phyloP scores from a whole-genome alignment of 2,113 vertebrate genomes.

The Pachycephala philippinensis region DNA sequence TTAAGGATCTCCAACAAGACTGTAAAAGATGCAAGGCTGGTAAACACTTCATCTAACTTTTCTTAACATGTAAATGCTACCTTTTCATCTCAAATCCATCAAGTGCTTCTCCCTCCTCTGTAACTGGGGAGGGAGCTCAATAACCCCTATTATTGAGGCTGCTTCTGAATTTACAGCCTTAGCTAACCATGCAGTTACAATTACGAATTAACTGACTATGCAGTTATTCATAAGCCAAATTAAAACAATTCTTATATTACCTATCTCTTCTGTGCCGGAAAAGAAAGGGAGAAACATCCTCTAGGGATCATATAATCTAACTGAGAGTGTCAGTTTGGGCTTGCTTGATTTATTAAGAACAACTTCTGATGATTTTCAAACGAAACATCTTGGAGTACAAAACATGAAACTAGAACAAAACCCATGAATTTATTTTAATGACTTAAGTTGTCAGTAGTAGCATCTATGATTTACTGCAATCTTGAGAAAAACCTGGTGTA shows the following conservation, averaged over 20 bases:
- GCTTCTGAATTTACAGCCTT: neutral
- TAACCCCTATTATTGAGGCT: too few species aligned
- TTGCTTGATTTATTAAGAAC: neutral
- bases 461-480: neutral
- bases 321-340: neutral
- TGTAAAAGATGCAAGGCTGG: neutral
- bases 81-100: neutral
- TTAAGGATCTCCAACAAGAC: neutral
- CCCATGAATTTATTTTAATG: neutral
- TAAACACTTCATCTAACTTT: neutral
- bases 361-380: neutral
- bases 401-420: neutral
- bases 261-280: neutral
- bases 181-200: neutral
- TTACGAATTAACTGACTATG: neutral
- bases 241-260: neutral
- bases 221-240: neutral
- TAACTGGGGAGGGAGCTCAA: neutral
- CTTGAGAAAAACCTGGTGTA: neutral
- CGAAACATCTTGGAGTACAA: neutral
- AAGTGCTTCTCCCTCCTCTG: neutral
- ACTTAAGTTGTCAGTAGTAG: neutral
- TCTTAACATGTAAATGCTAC: neutral
- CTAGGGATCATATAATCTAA: neutral
- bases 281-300: neutral